These are phyloP conservation scores for Anthophora plumipes DNA, from an alignment of 2,888 invertebrate genomes.

Conservation along the genomic window DNA sequence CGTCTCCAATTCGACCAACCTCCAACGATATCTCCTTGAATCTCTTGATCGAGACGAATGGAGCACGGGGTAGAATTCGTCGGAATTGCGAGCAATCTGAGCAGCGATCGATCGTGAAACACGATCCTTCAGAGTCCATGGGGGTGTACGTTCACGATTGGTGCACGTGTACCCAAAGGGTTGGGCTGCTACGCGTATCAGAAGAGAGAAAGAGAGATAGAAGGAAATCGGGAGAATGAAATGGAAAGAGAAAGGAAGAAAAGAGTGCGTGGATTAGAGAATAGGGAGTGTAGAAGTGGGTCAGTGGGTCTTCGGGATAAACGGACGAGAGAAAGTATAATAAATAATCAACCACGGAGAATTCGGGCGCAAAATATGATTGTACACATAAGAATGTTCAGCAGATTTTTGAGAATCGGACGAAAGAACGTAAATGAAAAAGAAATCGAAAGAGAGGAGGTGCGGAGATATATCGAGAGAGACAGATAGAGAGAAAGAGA, in stretches of 20 bases:
- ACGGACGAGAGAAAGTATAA: conserved; percentile 45
- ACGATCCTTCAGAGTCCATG: conserved; percentile 10
- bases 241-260: conserved; percentile 8
- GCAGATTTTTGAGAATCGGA: conserved; percentile 35
- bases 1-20: not conserved
- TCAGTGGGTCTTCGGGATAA: not conserved
- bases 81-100: not conserved
- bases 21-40: not conserved
- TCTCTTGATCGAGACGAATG: not conserved
- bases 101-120: conserved; percentile 23
- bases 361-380: conserved; percentile 45
- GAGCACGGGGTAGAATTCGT: not conserved
- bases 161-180: conserved; percentile 10
- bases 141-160: not conserved
- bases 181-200: conserved; percentile 1
- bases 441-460: conserved; percentile 30
- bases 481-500: no score
- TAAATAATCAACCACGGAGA: conserved; percentile 38
- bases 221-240: not conserved
- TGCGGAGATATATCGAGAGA: conserved; percentile 18
- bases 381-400: conserved; percentile 45
- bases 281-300: not conserved
- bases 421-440: conserved; percentile 19
- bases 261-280: not conserved
- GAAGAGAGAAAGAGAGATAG: conserved; percentile 20